These are phyloP conservation scores for Arctopsyche grandis DNA, from an alignment of 1,140 invertebrate species.

Conservation along the genomic window DNA sequence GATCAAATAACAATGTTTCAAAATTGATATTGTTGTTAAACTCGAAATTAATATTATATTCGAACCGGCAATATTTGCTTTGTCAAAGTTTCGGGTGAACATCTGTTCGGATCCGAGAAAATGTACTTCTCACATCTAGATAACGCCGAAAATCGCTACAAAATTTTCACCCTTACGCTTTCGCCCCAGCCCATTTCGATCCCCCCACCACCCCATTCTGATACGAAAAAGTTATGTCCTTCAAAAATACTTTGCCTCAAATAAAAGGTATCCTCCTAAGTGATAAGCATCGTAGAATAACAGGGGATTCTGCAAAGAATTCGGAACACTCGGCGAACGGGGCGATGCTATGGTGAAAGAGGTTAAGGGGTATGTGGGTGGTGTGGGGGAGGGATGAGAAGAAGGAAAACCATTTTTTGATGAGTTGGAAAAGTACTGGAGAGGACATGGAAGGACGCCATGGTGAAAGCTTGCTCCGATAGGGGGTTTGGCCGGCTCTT, in stretches of 20 bases:
- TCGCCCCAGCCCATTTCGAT: neutral
- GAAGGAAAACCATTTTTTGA: constrained; percentile 38
- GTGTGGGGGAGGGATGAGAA: neutral
- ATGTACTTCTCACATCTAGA: constrained; percentile 23
- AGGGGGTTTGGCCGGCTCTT: neutral
- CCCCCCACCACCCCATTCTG: neutral
- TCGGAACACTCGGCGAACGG: neutral
- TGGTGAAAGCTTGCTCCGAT: neutral
- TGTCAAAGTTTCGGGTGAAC: neutral
- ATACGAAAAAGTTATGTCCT: constrained; percentile 38
- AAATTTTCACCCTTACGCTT: neutral
- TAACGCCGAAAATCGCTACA: constrained; percentile 25
- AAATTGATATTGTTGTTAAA: constrained; percentile 9
- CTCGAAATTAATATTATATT: constrained; percentile 4
- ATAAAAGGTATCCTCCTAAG: constrained; percentile 41
- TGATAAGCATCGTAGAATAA: constrained; percentile 42
- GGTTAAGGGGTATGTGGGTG: neutral
- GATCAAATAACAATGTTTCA: neutral
- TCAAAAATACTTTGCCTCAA: constrained; percentile 38
- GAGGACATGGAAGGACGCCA: neutral
- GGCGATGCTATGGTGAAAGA: neutral
- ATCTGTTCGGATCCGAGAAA: neutral
- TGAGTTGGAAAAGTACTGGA: constrained; percentile 28
- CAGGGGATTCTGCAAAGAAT: constrained; percentile 37
- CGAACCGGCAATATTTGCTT: constrained; percentile 7